A percentile compares a stretch with the other conserved stretches of the same genome.
Conservation (phyloP, 1,140 invertebrate species). For the Gryon sp. region DNA sequence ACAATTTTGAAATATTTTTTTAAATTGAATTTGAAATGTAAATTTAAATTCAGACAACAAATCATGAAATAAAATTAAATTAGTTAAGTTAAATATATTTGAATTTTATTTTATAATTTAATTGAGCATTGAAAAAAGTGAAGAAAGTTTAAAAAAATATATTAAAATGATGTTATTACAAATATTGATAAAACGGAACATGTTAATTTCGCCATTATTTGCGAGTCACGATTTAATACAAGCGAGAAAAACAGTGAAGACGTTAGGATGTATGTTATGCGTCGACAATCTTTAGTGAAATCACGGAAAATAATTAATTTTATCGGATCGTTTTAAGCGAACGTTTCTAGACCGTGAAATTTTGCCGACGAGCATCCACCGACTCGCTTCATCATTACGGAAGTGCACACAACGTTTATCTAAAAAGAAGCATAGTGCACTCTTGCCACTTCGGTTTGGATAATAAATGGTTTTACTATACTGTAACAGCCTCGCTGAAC, state of each 20-base stretch:
- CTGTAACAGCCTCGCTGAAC: constrained; percentile 59
- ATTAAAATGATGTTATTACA: too few relatives aligned
- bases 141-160: too few relatives aligned
- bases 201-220: too few relatives aligned
- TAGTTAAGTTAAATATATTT: too few relatives aligned
- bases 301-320: constrained; percentile 62
- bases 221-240: too few relatives aligned
- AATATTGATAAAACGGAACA: not conserved
- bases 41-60: too few relatives aligned
- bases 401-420: constrained; percentile 65
- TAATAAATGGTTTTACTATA: constrained; percentile 64
- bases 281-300: constrained; percentile 55
- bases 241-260: not conserved
- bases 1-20: too few relatives aligned
- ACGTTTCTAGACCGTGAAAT: constrained; percentile 65
- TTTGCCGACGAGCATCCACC: constrained; percentile 52
- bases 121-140: too few relatives aligned
- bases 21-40: too few relatives aligned
- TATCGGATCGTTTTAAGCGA: constrained; percentile 56
- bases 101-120: too few relatives aligned
- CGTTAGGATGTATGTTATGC: constrained; percentile 3
- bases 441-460: constrained; percentile 64
- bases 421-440: constrained; percentile 60
- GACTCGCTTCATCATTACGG: constrained; percentile 61
- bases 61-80: too few relatives aligned